These are phyloP conservation scores for Drosophila hydei DNA, from an alignment of 1,140 invertebrate genomes.

Conservation along the genomic window DNA sequence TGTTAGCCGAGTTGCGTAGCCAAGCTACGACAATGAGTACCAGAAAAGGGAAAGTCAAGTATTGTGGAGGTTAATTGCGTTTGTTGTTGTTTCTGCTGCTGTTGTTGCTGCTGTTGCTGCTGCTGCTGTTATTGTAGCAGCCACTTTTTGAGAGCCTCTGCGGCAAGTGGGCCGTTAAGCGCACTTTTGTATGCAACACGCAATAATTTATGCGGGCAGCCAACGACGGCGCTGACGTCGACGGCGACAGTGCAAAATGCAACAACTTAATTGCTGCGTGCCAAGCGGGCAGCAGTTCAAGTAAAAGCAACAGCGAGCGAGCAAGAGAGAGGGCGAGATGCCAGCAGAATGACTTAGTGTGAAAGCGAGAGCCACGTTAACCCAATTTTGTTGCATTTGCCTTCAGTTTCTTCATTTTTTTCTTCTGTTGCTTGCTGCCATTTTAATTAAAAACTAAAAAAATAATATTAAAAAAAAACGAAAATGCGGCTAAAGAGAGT, in stretches of 20 bases:
- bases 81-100: constrained; percentile 4
- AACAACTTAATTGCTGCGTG: constrained; percentile 76
- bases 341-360: constrained; percentile 7
- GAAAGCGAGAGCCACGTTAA: constrained; percentile 49
- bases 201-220: constrained; percentile 74
- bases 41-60: not conserved
- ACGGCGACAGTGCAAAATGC: constrained; percentile 52
- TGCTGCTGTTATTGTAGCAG: constrained; percentile 46
- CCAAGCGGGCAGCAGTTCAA: constrained; percentile 47
- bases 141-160: constrained; percentile 55
- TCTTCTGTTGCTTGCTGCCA: constrained; percentile 40
- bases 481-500: constrained; percentile 24
- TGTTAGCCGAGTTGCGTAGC: not conserved
- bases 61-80: not conserved
- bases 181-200: constrained; percentile 72
- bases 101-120: constrained; percentile 9
- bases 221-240: constrained; percentile 38
- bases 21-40: constrained; percentile 6
- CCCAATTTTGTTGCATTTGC: constrained; percentile 55
- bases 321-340: not conserved
- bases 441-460: constrained; percentile 77
- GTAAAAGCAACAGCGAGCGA: constrained; percentile 24
- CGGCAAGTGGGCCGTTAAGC: constrained; percentile 63
- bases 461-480: constrained; percentile 45
- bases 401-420: constrained; percentile 33